phyloP scores from a whole-genome alignment of 2,797 vertebrate species.

The Ctenopoma kingsleyae region DNA sequence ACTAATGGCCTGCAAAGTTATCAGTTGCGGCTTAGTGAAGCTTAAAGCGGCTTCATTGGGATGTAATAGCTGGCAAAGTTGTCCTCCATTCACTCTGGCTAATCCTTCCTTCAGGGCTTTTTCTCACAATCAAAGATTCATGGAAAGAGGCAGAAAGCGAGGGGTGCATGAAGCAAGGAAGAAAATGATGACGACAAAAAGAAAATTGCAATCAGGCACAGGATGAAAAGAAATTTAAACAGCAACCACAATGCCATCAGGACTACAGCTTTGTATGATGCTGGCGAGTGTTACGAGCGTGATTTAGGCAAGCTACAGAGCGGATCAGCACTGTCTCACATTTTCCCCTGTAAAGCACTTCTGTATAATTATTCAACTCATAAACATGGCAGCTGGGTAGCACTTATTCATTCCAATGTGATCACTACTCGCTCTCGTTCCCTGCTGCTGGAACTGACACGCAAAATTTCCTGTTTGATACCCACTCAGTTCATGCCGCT shows the following conservation, averaged over 20 bases:
- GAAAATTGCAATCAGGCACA: conserved; percentile 70
- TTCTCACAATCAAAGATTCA: conserved; percentile 78
- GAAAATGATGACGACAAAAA: conserved; percentile 66
- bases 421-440: conserved; percentile 55
- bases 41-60: conserved; percentile 83
- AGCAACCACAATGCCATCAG: conserved; percentile 44
- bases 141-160: conserved; percentile 70
- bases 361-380: conserved; percentile 69
- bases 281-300: conserved; percentile 33
- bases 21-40: conserved; percentile 86
- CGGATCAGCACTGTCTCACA: conserved; percentile 42
- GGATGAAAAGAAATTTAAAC: conserved; percentile 72
- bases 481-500: conserved; percentile 45
- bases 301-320: conserved; percentile 55
- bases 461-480: conserved; percentile 70
- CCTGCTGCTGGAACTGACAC: conserved; percentile 56
- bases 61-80: conserved; percentile 84
- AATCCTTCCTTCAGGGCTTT: conserved; percentile 82
- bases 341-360: conserved; percentile 55
- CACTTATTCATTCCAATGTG: conserved; percentile 55
- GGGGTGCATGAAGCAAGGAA: conserved; percentile 49
- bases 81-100: conserved; percentile 80
- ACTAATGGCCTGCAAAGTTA: conserved; percentile 87
- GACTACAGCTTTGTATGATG: conserved; percentile 50
- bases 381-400: conserved; percentile 68